Evolutionary conservation across 2,797 vertebrate species (phyloP).

Genomic region (Nannoperca obscura): DNA sequence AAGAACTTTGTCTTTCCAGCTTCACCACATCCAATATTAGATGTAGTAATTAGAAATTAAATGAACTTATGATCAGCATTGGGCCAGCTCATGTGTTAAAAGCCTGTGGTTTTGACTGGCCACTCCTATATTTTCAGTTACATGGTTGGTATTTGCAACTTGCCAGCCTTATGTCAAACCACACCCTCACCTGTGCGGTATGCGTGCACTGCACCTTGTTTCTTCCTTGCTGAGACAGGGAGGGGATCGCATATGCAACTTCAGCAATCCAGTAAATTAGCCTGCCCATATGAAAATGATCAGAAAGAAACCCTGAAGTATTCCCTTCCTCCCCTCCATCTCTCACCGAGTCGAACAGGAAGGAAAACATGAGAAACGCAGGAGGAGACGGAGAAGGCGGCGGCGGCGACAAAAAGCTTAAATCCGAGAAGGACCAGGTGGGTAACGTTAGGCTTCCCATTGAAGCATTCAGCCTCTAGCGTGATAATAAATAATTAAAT

Average conservation of each 20-base stretch:
- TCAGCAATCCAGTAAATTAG: too few species aligned
- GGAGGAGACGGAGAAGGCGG: slow-evolving; percentile 48
- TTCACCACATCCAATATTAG: background rate
- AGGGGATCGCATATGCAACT: background rate
- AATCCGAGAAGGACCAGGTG: slow-evolving; percentile 82
- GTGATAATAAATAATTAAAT: too few species aligned
- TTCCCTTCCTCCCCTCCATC: background rate
- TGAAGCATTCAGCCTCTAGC: background rate
- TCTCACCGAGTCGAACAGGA: background rate
- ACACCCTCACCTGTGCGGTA: slow-evolving; percentile 75
- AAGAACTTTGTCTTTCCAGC: background rate
- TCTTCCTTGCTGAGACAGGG: background rate
- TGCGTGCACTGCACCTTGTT: background rate
- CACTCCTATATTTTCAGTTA: slow-evolving; percentile 49
- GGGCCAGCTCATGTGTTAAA: background rate
- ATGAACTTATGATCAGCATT: background rate
- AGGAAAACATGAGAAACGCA: slow-evolving; percentile 62
- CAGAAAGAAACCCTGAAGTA: background rate
- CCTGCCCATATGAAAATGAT: slow-evolving; percentile 8
- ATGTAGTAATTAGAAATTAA: too few species aligned
- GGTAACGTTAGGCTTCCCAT: slow-evolving; percentile 21
- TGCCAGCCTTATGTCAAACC: slow-evolving; percentile 32
- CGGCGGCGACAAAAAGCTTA: slow-evolving; percentile 35
- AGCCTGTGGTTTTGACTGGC: slow-evolving; percentile 11
- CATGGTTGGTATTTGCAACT: background rate